Percentiles rank a stretch among this genome's conserved stretches.
Evolutionary conservation across 2,113 vertebrate genomes (phyloP).

Genomic region (Hippopotamus amphibius): DNA sequence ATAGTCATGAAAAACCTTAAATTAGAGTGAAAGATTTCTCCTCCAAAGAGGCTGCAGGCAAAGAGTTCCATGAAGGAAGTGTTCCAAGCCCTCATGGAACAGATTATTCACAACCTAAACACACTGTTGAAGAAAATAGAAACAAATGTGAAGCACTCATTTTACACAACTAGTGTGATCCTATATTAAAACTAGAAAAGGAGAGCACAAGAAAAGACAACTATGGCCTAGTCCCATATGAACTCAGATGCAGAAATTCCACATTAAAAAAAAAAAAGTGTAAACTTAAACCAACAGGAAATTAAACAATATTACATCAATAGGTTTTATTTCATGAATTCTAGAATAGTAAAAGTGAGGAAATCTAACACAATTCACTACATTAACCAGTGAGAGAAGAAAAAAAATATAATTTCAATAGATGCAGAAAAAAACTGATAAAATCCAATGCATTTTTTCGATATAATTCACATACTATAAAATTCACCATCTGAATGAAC

Average conservation of each 20-base stretch:
- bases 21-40: not conserved
- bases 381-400: not conserved
- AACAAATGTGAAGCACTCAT: not conserved
- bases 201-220: not conserved
- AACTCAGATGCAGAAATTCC: constrained; percentile 4
- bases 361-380: constrained; percentile 17
- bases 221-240: not conserved
- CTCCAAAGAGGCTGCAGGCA: not conserved
- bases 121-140: not conserved
- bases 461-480: not conserved
- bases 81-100: not conserved
- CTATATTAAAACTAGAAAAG: not conserved
- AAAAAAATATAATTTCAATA: not conserved
- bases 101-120: not conserved
- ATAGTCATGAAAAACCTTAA: not conserved
- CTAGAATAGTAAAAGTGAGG: not conserved
- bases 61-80: not conserved
- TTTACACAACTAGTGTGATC: not conserved
- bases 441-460: not conserved
- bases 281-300: not conserved
- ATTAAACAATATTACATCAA: constrained; percentile 15
- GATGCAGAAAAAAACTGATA: not conserved
- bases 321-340: constrained; percentile 24
- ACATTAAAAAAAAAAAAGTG: not conserved
- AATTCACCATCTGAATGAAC: not conserved